Conservation (phyloP, 1,140 invertebrate genomes). For the Watersipora subatra region DNA sequence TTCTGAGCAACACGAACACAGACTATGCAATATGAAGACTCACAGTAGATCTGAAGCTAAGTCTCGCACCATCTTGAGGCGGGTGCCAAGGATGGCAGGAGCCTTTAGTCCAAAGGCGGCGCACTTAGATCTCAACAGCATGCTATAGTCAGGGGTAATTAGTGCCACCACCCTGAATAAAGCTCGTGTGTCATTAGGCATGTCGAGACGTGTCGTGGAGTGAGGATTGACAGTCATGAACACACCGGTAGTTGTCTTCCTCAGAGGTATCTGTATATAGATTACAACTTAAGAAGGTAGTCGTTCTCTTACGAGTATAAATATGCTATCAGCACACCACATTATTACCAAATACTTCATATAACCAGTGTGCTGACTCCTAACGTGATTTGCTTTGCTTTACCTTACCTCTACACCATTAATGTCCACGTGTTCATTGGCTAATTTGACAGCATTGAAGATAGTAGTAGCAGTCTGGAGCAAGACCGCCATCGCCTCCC, state of each 20-base stretch:
- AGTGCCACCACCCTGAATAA: constrained; percentile 32
- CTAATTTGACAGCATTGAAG: constrained; percentile 20
- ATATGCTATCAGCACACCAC: too few species aligned
- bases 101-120: constrained; percentile 29
- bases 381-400: too few species aligned
- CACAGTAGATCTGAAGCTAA: constrained; percentile 34
- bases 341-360: too few species aligned
- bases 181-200: constrained; percentile 27
- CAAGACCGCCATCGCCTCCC: constrained; percentile 26
- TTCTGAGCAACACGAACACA: too few species aligned
- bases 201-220: neutral
- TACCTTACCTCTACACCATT: neutral
- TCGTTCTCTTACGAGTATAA: too few species aligned
- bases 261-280: neutral
- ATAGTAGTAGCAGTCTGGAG: constrained; percentile 28
- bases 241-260: constrained; percentile 16
- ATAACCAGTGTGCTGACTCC: too few species aligned
- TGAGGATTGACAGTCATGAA: constrained; percentile 28
- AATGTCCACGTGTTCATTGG: constrained; percentile 18
- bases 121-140: constrained; percentile 34
- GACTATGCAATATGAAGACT: constrained; percentile 13
- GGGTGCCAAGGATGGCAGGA: constrained; percentile 24
- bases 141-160: constrained; percentile 27
- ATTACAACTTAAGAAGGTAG: too few species aligned
- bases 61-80: constrained; percentile 31